Conservation (phyloP, 1,140 invertebrate species). For the Meloidogyne exigua region DNA sequence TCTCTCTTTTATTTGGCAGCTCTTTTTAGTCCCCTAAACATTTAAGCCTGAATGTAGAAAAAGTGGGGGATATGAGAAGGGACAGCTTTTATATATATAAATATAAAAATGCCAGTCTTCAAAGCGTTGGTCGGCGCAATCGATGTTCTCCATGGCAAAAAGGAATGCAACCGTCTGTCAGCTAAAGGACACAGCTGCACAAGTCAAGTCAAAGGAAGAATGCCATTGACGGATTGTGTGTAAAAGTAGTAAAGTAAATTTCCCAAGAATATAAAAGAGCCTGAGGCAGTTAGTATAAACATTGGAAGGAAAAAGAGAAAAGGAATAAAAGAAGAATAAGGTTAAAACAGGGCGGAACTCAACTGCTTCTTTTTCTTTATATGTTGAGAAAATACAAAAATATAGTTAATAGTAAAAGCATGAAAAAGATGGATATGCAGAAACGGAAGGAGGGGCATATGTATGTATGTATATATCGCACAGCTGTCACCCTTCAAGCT, state of each 20-base stretch:
- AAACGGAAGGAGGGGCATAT: background rate
- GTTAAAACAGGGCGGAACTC: background rate
- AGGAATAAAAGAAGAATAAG: background rate
- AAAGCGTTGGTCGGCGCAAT: background rate
- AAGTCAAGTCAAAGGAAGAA: background rate
- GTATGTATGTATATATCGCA: background rate
- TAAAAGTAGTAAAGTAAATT: background rate
- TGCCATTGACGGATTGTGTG: conserved; percentile 17
- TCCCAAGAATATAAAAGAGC: background rate
- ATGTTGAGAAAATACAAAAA: background rate
- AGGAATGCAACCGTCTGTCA: background rate
- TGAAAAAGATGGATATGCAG: background rate
- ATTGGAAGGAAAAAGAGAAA: background rate
- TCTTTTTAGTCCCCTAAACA: background rate
- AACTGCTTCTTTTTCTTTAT: background rate
- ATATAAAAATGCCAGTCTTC: background rate
- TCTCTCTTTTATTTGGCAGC: background rate
- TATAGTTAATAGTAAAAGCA: background rate
- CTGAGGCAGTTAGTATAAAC: background rate
- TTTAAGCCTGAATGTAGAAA: conserved; percentile 1
- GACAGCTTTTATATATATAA: background rate
- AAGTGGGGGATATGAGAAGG: background rate
- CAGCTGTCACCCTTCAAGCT: background rate
- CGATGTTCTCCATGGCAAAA: background rate
- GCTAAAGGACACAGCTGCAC: background rate